Conservation (phyloP, 2,797 vertebrate species). For the Morelia viridis region DNA sequence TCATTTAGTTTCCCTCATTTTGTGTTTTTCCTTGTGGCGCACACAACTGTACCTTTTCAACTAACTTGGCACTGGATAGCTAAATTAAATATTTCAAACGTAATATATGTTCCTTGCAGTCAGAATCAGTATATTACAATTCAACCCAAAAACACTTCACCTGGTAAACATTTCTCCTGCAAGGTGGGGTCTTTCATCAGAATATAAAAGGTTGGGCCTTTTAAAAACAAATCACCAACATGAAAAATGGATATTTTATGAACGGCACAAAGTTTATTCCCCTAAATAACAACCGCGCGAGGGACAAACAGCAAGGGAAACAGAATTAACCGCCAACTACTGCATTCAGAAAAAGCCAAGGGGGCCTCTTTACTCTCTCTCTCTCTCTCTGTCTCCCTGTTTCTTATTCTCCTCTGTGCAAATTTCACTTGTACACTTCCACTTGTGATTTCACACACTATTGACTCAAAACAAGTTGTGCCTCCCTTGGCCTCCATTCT, state of each 20-base stretch:
- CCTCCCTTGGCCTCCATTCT: background rate
- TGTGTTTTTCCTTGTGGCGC: slow-evolving; percentile 30
- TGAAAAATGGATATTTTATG: background rate
- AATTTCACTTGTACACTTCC: background rate
- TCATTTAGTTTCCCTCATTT: slow-evolving; percentile 44
- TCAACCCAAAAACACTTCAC: slow-evolving; percentile 46
- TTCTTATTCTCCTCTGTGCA: background rate
- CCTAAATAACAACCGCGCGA: background rate
- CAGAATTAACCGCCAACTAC: background rate
- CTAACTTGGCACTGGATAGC: slow-evolving; percentile 49
- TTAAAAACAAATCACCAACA: background rate
- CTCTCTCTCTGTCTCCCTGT: background rate
- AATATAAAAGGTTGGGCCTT: background rate
- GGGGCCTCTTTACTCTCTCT: background rate
- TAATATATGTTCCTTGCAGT: slow-evolving; percentile 53
- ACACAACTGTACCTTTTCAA: slow-evolving; percentile 45
- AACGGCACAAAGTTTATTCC: background rate
- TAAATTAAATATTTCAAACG: slow-evolving; percentile 71
- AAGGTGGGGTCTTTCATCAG: background rate
- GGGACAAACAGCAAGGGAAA: background rate
- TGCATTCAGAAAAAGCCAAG: background rate
- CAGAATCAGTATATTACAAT: slow-evolving; percentile 64
- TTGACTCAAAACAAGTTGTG: background rate
- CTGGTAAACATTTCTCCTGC: background rate
- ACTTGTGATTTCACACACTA: background rate